phyloP scores from a whole-genome alignment of 2,888 invertebrate genomes.

The Polydrusus pterygomalis region DNA sequence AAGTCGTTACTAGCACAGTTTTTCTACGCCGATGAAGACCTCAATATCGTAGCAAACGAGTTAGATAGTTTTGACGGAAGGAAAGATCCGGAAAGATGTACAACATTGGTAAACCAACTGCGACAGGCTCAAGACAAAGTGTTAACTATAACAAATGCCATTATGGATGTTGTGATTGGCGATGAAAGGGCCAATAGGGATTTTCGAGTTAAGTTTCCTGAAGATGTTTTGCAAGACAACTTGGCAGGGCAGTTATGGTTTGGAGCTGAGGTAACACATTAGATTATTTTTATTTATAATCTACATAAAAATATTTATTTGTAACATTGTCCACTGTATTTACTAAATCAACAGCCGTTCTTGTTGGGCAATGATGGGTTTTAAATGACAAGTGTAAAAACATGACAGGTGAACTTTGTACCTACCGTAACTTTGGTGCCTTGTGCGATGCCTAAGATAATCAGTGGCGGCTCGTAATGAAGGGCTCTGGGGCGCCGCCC shows the following conservation, averaged over 20 bases:
- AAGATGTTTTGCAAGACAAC: conserved; percentile 98
- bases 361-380: no score
- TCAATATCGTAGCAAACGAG: conserved; percentile 96
- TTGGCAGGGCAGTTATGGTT: conserved; percentile 99
- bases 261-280: conserved; percentile 90
- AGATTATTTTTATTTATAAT: conserved; percentile 30
- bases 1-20: conserved; percentile 95
- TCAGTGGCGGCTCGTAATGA: no score
- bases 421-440: no score
- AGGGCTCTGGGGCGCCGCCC: no score
- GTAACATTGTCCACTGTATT: no score
- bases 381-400: no score
- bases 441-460: no score
- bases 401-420: no score
- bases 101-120: conserved; percentile 94
- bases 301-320: no score
- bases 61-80: conserved; percentile 99
- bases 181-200: conserved; percentile 93
- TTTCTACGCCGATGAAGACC: conserved; percentile 97
- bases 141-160: conserved; percentile 92
- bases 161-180: conserved; percentile 94
- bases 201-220: conserved; percentile 98
- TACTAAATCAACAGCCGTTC: no score
- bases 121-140: conserved; percentile 95
- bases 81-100: conserved; percentile 97